phyloP scores from a whole-genome alignment of 2,113 vertebrate genomes.

The Gasterosteus aculeatus region DNA sequence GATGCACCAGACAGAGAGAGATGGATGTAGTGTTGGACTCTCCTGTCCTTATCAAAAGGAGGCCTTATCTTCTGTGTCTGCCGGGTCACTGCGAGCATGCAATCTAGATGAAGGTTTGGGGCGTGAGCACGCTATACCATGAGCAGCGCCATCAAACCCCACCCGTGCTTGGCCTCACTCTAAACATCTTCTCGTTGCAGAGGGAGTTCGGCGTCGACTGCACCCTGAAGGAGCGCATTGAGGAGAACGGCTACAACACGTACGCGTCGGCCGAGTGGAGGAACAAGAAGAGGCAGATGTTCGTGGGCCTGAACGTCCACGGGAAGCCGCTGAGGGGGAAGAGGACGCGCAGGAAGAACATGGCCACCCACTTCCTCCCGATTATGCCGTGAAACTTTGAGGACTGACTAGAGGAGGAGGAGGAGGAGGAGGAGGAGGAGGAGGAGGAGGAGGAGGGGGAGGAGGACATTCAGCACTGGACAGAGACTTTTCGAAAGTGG shows the following conservation, averaged over 20 bases:
- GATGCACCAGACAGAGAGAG: constrained; percentile 38
- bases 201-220: constrained; percentile 93
- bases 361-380: constrained; percentile 93
- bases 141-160: constrained; percentile 9
- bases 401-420: constrained; percentile 26
- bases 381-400: constrained; percentile 83
- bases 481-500: constrained; percentile 54
- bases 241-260: constrained; percentile 98
- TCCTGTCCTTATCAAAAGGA: constrained; percentile 45
- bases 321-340: constrained; percentile 90
- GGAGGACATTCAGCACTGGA: constrained; percentile 67
- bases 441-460: background rate
- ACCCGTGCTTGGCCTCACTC: constrained; percentile 33
- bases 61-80: constrained; percentile 49
- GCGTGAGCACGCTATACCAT: constrained; percentile 14
- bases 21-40: constrained; percentile 55
- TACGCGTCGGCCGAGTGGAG: constrained; percentile 95
- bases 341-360: constrained; percentile 95
- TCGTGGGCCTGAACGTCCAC: constrained; percentile 93
- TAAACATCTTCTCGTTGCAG: constrained; percentile 76
- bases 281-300: constrained; percentile 95
- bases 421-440: constrained; percentile 20
- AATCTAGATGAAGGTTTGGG: constrained; percentile 15
- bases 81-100: constrained; percentile 36
- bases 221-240: constrained; percentile 95